Conservation (phyloP, 2,888 invertebrate genomes). For the Timema podura region DNA sequence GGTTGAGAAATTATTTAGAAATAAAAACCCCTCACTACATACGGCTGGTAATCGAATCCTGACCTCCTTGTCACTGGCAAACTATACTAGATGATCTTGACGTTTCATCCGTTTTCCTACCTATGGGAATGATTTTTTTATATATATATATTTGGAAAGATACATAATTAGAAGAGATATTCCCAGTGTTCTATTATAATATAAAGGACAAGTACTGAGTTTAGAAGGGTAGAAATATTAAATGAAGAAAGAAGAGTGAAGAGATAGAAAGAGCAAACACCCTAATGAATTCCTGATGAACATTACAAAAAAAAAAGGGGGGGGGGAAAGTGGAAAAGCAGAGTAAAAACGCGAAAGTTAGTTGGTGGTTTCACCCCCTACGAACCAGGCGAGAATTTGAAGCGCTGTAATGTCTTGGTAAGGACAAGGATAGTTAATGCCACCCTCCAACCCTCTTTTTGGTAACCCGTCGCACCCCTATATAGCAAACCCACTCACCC, state of each 20-base stretch:
- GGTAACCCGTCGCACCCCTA: background rate
- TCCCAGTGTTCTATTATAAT: no score
- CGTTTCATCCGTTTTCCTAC: no score
- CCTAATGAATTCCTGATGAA: constrained; percentile 17
- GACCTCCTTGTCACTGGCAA: no score
- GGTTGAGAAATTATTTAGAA: no score
- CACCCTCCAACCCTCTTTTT: background rate
- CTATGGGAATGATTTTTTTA: no score
- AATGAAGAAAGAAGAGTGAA: background rate
- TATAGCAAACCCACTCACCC: background rate
- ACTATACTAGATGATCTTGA: no score
- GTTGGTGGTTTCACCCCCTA: background rate
- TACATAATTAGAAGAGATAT: no score
- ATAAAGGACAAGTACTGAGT: no score
- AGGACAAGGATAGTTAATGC: background rate
- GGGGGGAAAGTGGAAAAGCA: background rate
- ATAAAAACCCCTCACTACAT: no score
- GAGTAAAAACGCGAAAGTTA: background rate
- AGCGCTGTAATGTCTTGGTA: constrained; percentile 1
- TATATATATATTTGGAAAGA: no score
- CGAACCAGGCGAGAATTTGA: background rate
- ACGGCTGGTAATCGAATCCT: no score
- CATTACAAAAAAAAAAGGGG: background rate
- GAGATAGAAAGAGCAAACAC: background rate
- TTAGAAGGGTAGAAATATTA: constrained; percentile 1